Conservation (phyloP, 2,888 invertebrate species). For the Erannis defoliaria region DNA sequence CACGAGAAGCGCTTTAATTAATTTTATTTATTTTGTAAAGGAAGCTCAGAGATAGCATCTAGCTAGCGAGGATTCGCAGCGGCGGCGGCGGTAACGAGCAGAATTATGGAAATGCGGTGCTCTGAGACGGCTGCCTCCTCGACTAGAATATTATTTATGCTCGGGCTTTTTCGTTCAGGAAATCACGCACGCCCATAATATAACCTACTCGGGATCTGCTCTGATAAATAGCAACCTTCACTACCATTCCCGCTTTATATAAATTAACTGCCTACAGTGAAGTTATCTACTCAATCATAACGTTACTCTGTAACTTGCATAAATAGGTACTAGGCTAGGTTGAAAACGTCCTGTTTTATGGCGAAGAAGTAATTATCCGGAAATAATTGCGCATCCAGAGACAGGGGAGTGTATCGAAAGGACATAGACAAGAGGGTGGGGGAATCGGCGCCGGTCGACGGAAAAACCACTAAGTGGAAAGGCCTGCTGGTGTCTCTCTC, state of each 20-base stretch:
- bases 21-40: slow-evolving; percentile 59
- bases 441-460: slow-evolving; percentile 53
- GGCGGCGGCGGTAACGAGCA: slow-evolving; percentile 66
- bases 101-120: slow-evolving; percentile 76
- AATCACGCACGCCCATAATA: slow-evolving; percentile 56
- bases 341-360: slow-evolving; percentile 13
- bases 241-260: slow-evolving; percentile 48
- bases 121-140: slow-evolving; percentile 48
- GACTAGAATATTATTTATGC: slow-evolving; percentile 61
- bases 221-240: slow-evolving; percentile 58
- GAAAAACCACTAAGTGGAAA: slow-evolving; percentile 68
- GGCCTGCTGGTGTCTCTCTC: slow-evolving; percentile 56
- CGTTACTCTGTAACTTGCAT: slow-evolving; percentile 17
- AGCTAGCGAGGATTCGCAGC: slow-evolving; percentile 40
- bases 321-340: not conserved
- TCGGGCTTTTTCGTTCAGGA: slow-evolving; percentile 59
- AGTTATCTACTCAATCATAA: slow-evolving; percentile 49
- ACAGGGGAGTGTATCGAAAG: slow-evolving; percentile 50
- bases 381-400: slow-evolving; percentile 48
- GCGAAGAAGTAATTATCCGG: slow-evolving; percentile 36
- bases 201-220: slow-evolving; percentile 54
- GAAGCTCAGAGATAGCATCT: slow-evolving; percentile 63
- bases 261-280: slow-evolving; percentile 46
- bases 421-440: slow-evolving; percentile 39
- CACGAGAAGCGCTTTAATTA: slow-evolving; percentile 53